Evolutionary conservation across 2,888 invertebrate genomes (phyloP), one percentile per base, ranked within the genome.

Genomic region (Agrotis puta): DNA sequence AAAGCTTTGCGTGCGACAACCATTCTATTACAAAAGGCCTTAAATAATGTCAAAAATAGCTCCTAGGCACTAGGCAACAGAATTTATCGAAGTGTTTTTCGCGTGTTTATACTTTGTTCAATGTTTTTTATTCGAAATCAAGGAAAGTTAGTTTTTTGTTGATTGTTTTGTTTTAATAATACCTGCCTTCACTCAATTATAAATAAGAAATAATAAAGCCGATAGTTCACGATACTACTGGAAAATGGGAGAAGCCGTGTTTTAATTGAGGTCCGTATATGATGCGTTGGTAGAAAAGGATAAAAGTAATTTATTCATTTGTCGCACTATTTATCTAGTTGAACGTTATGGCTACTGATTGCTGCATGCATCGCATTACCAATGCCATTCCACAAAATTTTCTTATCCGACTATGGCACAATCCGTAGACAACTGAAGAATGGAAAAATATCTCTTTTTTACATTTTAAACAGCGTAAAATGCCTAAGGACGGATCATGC

Each of bases 21-120:
- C 56, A 58, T 74, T 71, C 72, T 78, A 70, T 64, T 64, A 62
- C 54, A 33, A 57, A 39, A 56, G 54, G 56, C 69, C 50, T 53
- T 74, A 74, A 82, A 74, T 79, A 80, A 79, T 74, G 66, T 33
- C 65, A 48, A 82, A 82, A 61, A 81, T 78, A 62, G 70, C 58
- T 51, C 33, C 51, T 33, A 69, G 63, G 61, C 13, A 54, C 22
- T 50, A 62, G 62, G 50, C 57, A 59, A 57, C 39, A 51, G 64
- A 51, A 74, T 76, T 72, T 69, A 57, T 61, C 45, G 24, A 11
- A 62, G 22, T 45, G 54, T 68, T 63, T 71, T 76, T 79, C 54
- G 64, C 64, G 54, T 68, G 57, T 63, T 59, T 68, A 53, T 76
- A 71, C 39, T 45, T 68, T 45, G 39, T 48, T 64, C 43, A 54